Evolutionary conservation across 1,140 invertebrate species (phyloP).

Genomic region (Lepidostoma basale): DNA sequence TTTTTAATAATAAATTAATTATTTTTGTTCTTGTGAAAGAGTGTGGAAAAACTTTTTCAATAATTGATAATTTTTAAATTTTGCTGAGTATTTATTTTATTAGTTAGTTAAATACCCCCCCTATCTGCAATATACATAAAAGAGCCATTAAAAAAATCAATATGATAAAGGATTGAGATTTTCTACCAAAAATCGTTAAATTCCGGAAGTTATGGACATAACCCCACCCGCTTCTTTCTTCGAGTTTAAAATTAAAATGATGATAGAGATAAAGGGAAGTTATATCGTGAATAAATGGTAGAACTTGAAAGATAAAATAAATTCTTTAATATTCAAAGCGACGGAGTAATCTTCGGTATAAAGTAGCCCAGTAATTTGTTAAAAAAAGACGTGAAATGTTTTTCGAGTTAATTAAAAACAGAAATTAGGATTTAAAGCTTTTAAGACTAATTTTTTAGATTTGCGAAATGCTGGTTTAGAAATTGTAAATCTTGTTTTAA

Average conservation of each 20-base stretch:
- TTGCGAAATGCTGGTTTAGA: neutral
- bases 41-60: no score
- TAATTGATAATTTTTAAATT: no score
- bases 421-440: constrained; percentile 4
- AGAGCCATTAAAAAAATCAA: no score
- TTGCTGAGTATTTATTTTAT: no score
- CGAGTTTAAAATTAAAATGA: neutral
- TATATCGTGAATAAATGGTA: constrained; percentile 7
- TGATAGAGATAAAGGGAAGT: neutral
- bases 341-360: neutral
- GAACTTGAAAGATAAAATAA: constrained; percentile 1
- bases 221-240: no score
- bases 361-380: neutral
- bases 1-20: no score
- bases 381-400: neutral
- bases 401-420: neutral
- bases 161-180: no score
- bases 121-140: no score
- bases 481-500: no score
- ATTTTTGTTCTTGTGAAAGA: no score
- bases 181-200: no score
- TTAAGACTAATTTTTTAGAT: neutral
- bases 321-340: neutral
- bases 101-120: no score
- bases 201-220: neutral